Base-by-base conservation (phyloP, 2,113 vertebrate genomes). In the Oreamnos americanus region DNA sequence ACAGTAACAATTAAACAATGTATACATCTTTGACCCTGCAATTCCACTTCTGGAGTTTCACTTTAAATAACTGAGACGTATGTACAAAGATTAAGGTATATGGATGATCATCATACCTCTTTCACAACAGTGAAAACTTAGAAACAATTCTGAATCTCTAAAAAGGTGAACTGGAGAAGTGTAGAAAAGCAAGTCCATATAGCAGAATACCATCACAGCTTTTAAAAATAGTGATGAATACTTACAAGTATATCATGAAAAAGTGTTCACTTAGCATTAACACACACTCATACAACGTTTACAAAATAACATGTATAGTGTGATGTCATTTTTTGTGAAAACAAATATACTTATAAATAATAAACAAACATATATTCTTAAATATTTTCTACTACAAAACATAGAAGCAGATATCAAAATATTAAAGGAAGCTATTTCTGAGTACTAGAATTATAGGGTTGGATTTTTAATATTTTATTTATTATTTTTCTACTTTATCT, bases 41-140 rank as follows among this genome's bases (percentile, higher is more conserved):
- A 45, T 92, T 62, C 62, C 55, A 76, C 23, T 96, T 82, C 47
- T 33, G n/a, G n/a, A 0, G 17, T 15, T 90, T 92, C 81, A 67
- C 84, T 97, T 90, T 87, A 81, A 88, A 90, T 87, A 76, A 93
- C 55, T 95, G 94, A 91, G 84, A 79, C 17, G 7, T 55, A 71
- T 33, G 26, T 36, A 33, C 10, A 84, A 96, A 92, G 30, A 96
- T 87, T 64, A 82, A 87, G 55, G 94, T 60, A 94, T 8, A 67
- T 8, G 11, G 43, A 95, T 71, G 28, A 53, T 79, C 71, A 90
- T 26, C 60, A 8, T 14, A 49, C 71, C 67, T 90, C 25, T 94
- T 92, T 81, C 23, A 11, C 45, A 94, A 88, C 11, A 78, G 16
- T 88, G 55, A 96, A 90, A 93, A 89, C 74, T 86, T 43, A 84